Evolutionary conservation across 2,797 vertebrate genomes (phyloP).

Genomic region (Chromis chromis): DNA sequence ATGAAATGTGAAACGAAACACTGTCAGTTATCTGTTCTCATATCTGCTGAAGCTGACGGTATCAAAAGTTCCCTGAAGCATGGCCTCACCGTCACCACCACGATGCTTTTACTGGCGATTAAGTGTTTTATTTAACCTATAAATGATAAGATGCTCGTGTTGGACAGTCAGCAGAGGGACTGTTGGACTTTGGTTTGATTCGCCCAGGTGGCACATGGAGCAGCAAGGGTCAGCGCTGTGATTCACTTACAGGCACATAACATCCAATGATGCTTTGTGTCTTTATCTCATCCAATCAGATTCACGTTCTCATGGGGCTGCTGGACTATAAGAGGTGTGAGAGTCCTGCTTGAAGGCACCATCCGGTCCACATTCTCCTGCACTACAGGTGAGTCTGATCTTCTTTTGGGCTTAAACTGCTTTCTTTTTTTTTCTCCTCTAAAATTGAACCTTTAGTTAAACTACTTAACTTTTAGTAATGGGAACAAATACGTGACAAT

Average conservation of each 20-base stretch:
- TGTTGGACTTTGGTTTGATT: conserved; percentile 73
- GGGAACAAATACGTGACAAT: background rate
- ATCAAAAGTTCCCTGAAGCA: background rate
- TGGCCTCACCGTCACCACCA: background rate
- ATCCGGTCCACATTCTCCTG: conserved; percentile 61
- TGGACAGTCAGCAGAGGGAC: conserved; percentile 53
- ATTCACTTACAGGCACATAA: conserved; percentile 7
- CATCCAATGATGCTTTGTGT: conserved; percentile 26
- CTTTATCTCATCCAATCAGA: conserved; percentile 67
- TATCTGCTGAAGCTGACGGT: conserved; percentile 14
- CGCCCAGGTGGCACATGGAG: conserved; percentile 58
- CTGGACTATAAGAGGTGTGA: conserved; percentile 65
- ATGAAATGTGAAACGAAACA: too few relatives aligned
- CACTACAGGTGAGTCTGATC: conserved; percentile 66
- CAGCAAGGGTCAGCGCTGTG: conserved; percentile 63
- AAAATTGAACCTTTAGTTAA: too few relatives aligned
- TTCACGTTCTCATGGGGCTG: fast-evolving
- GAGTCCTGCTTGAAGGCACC: conserved; percentile 39
- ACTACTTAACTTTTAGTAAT: background rate
- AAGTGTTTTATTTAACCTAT: conserved; percentile 60
- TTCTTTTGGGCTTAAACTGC: background rate
- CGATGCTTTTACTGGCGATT: conserved; percentile 25
- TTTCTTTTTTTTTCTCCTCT: background rate
- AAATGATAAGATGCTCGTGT: conserved; percentile 61
- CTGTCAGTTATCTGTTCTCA: conserved; percentile 6